Conservation (phyloP, 2,888 invertebrate genomes). For the Lithophane ornitopus region DNA sequence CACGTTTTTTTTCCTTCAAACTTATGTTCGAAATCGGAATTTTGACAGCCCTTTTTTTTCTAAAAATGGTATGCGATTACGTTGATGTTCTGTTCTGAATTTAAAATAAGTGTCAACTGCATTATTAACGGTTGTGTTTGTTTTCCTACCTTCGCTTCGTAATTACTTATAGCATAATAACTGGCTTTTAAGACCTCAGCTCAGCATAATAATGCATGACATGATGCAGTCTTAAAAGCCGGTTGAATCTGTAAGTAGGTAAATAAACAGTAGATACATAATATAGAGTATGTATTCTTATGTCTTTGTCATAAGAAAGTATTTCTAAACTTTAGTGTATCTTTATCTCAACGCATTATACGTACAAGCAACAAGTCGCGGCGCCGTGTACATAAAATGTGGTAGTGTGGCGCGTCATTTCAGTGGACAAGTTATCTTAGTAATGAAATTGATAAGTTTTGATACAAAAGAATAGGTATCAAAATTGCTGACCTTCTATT, state of each 20-base stretch:
- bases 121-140: neutral
- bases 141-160: neutral
- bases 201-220: neutral
- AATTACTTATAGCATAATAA: neutral
- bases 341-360: no score
- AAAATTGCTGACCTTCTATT: neutral
- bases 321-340: no score
- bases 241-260: neutral
- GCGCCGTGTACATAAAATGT: no score
- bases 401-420: no score
- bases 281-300: no score
- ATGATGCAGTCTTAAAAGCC: neutral
- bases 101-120: conserved; percentile 5
- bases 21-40: conserved; percentile 17
- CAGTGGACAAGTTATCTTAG: neutral
- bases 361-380: no score
- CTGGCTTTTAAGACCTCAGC: no score
- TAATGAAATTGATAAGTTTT: neutral
- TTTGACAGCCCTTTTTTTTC: conserved; percentile 28
- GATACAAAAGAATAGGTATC: neutral
- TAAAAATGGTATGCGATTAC: neutral
- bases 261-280: neutral
- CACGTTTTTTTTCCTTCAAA: conserved; percentile 12
- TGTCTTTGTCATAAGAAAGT: no score
- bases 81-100: conserved; percentile 6